A percentile compares a stretch with the other conserved stretches of the same genome.
Conservation (phyloP, 2,113 vertebrate species). For the Hylia prasina region DNA sequence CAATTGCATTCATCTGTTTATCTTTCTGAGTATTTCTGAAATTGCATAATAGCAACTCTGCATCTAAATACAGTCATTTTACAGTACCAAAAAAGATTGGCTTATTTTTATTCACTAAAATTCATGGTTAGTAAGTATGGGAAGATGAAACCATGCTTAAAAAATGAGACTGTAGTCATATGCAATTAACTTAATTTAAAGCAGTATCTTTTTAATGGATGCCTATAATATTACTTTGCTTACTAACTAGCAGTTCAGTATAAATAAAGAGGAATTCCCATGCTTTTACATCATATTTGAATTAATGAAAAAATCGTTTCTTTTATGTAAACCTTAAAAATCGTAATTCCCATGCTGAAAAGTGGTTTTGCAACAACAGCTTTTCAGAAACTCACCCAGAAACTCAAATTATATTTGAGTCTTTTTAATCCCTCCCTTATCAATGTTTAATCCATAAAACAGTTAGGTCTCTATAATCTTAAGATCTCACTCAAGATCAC, state of each 20-base stretch:
- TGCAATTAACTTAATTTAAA: neutral
- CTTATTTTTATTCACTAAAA: neutral
- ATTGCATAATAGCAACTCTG: neutral
- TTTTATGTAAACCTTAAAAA: neutral
- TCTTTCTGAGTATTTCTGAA: neutral
- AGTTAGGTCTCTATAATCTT: neutral
- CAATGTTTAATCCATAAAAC: neutral
- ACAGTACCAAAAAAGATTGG: neutral
- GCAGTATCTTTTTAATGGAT: neutral
- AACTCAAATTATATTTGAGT: neutral
- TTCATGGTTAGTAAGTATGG: neutral
- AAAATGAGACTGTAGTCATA: neutral
- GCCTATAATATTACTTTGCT: neutral
- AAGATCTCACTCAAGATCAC: neutral
- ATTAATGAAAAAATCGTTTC: neutral
- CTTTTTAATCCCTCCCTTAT: neutral
- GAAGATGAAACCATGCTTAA: neutral
- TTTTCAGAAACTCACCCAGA: neutral
- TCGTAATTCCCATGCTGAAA: neutral
- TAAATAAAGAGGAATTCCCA: neutral
- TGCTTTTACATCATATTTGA: neutral
- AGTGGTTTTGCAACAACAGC: neutral
- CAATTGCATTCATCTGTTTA: rapidly evolving
- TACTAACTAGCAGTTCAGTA: neutral
- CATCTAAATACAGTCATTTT: neutral